Base-by-base conservation (phyloP, 2,113 vertebrate species). In the Pangasianodon gigas region DNA sequence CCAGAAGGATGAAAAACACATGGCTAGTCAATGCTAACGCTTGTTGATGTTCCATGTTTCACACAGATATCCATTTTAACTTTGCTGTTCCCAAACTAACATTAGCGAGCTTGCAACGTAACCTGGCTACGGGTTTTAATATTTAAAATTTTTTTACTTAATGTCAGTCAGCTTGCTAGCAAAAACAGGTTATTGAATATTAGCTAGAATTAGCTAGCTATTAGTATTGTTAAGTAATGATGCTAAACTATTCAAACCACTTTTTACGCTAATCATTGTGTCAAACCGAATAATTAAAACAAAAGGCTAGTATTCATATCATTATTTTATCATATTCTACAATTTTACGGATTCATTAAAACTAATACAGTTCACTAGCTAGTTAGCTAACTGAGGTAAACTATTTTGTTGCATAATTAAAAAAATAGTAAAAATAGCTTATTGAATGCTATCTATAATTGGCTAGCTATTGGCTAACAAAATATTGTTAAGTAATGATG, bases 1-100 rank as follows among this genome's bases (percentile, higher is more conserved):
- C 90, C 48, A 69, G 58, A 71, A 81, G 75, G 80, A 84, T 60
- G 44, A 62, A 65, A 88, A 41, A 46, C n/a, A 58, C 69, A 48
- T 4, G 11, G 51, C 80, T 88, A 67, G 54, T 82, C 85, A 74
- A 83, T 87, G 62, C 62, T 83, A 87, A 60, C 56, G 41, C 9
- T 58, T 2, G 21, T 37, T 84, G 52, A 83, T 4, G 1, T 8
- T 13, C 48, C 26, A n/a, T 52, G 51, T 58, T 83, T 60, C 54
- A 58, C n/a, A 41, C 52, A 58, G 81, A 60, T 10, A 1, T 52
- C 54, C n/a, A 13, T 83, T 83, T 58, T 24, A 41, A 19, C n/a
- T 82, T 51, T 14, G 4, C 24, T 51, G 0, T 51, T 18, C 14
- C 46, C 77, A n/a, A 1, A 4, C 29, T 82, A 54, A n/a, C 79